Evolutionary conservation across 1,140 invertebrate genomes (phyloP), one percentile per base, ranked within the genome.

Genomic region (Orchestia grillus): DNA sequence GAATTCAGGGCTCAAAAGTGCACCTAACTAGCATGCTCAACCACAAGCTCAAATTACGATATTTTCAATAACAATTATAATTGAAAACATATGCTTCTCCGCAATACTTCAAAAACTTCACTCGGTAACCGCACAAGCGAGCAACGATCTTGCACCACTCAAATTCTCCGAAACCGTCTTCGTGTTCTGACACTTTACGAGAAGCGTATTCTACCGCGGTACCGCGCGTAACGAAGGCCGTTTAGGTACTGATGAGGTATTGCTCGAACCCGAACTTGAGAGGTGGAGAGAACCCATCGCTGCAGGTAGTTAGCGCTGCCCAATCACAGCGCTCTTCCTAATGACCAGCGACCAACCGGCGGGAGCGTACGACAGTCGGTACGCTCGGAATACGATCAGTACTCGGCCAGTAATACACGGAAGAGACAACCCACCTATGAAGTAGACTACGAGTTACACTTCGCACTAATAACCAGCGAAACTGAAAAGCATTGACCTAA

Each of bases 251-350:
- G 62, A 77, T 36, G 62, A 77, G 47, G 62, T 77, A 36, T 28
- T 8, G 28, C 62, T 77, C 62, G 28, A 77, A 77, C 62, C 36
- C 62, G 62, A 77, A 77, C 47, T 53, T 53, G 47, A 53, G 62
- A 15, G 15, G 88, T 41, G 88, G 43, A 41, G n/a, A 41, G 41
- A 44, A 90, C 88, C 88, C 88, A 90, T 41, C 41, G 88, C n/a
- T 90, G 88, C 88, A 90, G 88, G 88, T 90, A 90, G 88, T 90
- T 90, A 90, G 88, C 41, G 43, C 88, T 41, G 88, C 88, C 88
- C 88, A 90, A 90, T 90, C 88, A 90, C 41, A 90, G 43, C n/a
- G 88, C 43, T 90, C 28, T 23, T 90, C 28, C 88, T 41, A 90
- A 44, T 44, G 88, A 90, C 88, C 41, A 44, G 88, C 88, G 88